Evolutionary conservation across 2,888 invertebrate species (phyloP).

Genomic region (Melolontha melolontha): DNA sequence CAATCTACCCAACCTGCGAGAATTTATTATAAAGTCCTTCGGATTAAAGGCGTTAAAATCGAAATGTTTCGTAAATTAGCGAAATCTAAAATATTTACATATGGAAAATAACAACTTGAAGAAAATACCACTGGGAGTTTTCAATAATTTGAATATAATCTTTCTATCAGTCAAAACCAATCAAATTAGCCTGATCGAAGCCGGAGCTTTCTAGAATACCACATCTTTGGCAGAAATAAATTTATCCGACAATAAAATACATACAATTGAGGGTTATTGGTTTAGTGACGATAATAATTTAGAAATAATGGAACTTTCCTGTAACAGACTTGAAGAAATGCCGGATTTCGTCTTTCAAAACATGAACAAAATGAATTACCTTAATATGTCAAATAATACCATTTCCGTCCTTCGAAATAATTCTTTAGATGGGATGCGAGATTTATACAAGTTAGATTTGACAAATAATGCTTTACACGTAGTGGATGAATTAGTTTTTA

Average conservation of each 20-base stretch:
- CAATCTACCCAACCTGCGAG: slow-evolving; percentile 14
- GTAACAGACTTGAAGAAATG: slow-evolving; percentile 13
- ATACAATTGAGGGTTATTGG: slow-evolving; percentile 5
- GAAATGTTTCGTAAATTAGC: slow-evolving; percentile 9
- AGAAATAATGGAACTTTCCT: slow-evolving; percentile 3
- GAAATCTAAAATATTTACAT: neutral
- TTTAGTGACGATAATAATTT: slow-evolving; percentile 6
- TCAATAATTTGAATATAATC: neutral
- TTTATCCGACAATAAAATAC: slow-evolving; percentile 10
- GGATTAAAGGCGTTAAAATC: neutral
- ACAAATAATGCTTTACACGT: neutral
- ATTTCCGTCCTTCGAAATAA: neutral
- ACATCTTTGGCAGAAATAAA: neutral
- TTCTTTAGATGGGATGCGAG: neutral
- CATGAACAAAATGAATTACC: slow-evolving; percentile 1
- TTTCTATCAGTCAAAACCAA: slow-evolving; percentile 2
- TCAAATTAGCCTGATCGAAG: slow-evolving; percentile 12
- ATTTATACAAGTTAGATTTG: neutral
- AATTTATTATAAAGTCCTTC: slow-evolving; percentile 2
- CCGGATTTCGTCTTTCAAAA: slow-evolving; percentile 8
- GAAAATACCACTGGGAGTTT: neutral
- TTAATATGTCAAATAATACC: slow-evolving; percentile 11
- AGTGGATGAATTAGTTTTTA: too few species aligned
- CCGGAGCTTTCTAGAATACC: slow-evolving; percentile 8
- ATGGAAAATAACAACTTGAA: slow-evolving; percentile 1